Evolutionary conservation across 2,797 vertebrate species (phyloP).

Genomic region (Cephalopachus bancanus): DNA sequence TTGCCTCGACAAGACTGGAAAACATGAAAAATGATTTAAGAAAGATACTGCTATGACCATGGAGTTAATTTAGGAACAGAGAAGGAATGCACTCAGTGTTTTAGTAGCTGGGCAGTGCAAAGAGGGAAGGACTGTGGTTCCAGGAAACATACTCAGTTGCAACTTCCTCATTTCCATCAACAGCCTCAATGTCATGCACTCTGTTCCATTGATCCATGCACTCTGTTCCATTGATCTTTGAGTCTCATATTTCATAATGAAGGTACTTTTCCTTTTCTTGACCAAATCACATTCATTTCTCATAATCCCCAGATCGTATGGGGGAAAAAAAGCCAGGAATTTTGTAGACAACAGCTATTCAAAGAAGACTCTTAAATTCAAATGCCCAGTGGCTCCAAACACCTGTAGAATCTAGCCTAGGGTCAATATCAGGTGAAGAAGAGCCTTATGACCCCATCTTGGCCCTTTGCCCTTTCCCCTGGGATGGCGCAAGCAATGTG

Average conservation of each 20-base stretch:
- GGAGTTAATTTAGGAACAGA: background rate
- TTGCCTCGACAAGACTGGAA: background rate
- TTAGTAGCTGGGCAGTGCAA: background rate
- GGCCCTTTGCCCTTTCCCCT: background rate
- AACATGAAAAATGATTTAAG: constrained; percentile 3
- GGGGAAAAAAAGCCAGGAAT: background rate
- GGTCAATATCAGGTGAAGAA: background rate
- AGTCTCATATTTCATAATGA: background rate
- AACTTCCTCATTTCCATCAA: background rate
- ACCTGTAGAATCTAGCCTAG: background rate
- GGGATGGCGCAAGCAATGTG: background rate
- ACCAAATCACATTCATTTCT: background rate
- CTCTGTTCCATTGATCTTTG: background rate
- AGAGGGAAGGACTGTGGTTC: background rate
- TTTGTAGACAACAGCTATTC: background rate
- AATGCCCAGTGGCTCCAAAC: background rate
- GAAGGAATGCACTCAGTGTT: background rate
- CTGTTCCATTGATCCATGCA: background rate
- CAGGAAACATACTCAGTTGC: background rate
- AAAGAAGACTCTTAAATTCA: background rate
- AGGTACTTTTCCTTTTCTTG: background rate
- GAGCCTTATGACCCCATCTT: background rate
- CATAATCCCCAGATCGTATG: background rate
- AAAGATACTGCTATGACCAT: background rate
- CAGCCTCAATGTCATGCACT: background rate